Evolutionary conservation across 2,113 vertebrate genomes (phyloP).

Genomic region (Megaleporinus macrocephalus): DNA sequence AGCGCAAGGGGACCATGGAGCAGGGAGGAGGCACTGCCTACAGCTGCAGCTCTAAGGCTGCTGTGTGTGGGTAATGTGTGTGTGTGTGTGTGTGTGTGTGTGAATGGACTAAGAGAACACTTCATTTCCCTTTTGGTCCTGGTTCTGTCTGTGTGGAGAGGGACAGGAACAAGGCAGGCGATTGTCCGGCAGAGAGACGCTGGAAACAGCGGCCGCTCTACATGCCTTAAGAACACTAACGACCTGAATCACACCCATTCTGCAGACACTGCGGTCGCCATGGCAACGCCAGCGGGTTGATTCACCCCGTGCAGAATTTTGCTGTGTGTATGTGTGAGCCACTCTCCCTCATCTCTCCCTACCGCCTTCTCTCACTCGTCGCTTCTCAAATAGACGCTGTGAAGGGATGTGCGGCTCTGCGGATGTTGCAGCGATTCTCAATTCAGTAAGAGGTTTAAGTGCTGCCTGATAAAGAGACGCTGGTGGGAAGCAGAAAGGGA

Average conservation of each 20-base stretch:
- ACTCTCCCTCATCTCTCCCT: conserved; percentile 3
- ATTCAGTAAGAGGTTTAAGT: not conserved
- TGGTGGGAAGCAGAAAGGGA: not conserved
- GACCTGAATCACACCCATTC: conserved; percentile 75
- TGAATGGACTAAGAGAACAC: not conserved
- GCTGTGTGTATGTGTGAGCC: not conserved
- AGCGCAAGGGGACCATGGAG: not conserved
- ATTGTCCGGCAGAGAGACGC: conserved; percentile 14
- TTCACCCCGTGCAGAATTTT: conserved; percentile 59
- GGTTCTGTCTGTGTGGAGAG: conserved; percentile 13
- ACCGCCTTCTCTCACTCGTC: not conserved
- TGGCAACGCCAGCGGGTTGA: conserved; percentile 73
- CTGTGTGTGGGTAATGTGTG: conserved; percentile 41
- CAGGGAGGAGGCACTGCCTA: conserved; percentile 23
- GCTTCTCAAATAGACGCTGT: conserved; percentile 47
- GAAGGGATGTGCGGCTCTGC: conserved; percentile 60
- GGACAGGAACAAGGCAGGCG: conserved; percentile 34
- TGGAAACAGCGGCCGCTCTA: conserved; percentile 6
- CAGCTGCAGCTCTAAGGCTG: conserved; percentile 50
- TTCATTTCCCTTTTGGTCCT: conserved; percentile 32
- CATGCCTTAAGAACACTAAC: conserved; percentile 65
- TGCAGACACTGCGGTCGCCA: conserved; percentile 73
- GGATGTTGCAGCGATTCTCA: conserved; percentile 13
- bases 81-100: conserved; percentile 23
- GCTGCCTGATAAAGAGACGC: not conserved